Conservation (phyloP, 2,797 vertebrate genomes). For the Sphenopsis melanotis region DNA sequence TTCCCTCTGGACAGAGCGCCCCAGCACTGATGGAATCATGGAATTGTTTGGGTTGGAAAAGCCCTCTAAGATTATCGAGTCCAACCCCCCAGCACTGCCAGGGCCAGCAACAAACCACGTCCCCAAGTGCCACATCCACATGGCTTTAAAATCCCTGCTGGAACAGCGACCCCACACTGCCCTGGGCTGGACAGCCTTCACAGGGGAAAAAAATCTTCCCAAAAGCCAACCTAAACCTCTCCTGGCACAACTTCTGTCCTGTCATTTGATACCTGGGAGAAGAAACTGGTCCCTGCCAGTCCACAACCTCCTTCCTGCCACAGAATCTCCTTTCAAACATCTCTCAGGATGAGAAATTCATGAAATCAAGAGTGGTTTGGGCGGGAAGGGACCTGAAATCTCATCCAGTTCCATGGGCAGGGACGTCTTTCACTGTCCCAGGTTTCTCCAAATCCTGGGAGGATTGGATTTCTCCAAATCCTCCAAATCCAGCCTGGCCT, state of each 20-base stretch:
- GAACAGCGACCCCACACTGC: too few species aligned
- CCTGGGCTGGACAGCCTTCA: neutral
- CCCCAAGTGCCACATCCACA: neutral
- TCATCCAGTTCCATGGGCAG: neutral
- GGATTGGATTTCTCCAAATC: neutral
- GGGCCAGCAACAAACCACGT: fast-evolving
- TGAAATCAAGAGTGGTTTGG: neutral
- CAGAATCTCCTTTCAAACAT: fast-evolving
- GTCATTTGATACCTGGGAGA: neutral
- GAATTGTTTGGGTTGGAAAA: neutral
- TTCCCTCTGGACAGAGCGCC: fast-evolving
- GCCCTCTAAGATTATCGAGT: fast-evolving
- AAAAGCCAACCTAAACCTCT: neutral
- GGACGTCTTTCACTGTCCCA: fast-evolving
- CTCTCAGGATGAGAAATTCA: neutral
- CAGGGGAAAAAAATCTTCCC: neutral
- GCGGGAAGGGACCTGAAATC: neutral
- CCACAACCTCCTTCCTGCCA: neutral
- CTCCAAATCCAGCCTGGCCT: neutral
- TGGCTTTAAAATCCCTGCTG: neutral
- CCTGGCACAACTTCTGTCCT: neutral
- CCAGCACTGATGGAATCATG: fast-evolving
- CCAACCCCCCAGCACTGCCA: neutral
- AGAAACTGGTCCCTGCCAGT: fast-evolving
- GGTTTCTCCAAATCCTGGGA: neutral